Conservation (phyloP, 2,797 vertebrate genomes). For the Babyrousa celebensis region DNA sequence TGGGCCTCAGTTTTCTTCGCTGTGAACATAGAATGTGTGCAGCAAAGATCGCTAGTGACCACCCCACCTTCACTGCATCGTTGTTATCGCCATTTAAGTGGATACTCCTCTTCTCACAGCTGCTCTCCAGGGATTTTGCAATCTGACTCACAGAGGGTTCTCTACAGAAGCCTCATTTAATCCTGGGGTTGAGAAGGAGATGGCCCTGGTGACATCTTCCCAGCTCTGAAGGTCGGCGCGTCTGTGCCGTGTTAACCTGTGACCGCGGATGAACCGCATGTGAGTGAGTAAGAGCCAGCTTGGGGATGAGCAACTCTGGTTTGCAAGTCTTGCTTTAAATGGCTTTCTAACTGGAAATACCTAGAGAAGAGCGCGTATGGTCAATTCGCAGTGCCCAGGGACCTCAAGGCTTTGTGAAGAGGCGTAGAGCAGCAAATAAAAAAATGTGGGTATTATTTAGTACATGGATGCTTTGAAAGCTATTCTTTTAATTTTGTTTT, state of each 20-base stretch:
- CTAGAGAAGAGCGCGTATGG: background rate
- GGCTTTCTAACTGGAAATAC: background rate
- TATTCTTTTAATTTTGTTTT: slow-evolving; percentile 6
- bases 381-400: background rate
- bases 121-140: background rate
- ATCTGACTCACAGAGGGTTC: background rate
- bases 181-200: background rate
- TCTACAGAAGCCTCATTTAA: background rate
- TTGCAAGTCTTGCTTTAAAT: background rate
- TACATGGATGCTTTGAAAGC: slow-evolving; percentile 15
- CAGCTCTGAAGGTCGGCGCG: background rate
- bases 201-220: background rate
- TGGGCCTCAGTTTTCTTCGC: background rate
- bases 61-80: background rate
- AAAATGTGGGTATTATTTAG: background rate
- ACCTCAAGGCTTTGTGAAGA: background rate
- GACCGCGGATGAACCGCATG: background rate
- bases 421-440: background rate
- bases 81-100: background rate
- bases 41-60: background rate
- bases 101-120: background rate
- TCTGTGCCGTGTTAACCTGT: too few relatives aligned
- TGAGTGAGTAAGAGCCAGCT: background rate
- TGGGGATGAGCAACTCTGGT: background rate
- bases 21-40: background rate